A percentile compares a stretch with the other conserved stretches of the same genome.
Evolutionary conservation across 2,888 invertebrate species (phyloP).

Genomic region (Lamellibrachia columna): DNA sequence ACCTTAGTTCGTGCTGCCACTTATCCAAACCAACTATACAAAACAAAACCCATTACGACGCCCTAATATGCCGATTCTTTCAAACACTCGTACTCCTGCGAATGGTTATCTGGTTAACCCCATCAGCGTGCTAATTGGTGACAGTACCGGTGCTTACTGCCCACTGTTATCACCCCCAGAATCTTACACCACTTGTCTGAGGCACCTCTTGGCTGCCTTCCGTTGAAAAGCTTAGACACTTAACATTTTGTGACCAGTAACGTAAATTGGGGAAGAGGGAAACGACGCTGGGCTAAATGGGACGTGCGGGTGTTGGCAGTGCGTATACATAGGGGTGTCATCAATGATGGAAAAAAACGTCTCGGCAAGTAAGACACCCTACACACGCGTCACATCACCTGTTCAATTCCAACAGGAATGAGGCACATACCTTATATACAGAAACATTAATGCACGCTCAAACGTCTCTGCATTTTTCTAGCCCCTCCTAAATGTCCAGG

Average conservation of each 20-base stretch:
- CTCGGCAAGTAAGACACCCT: no score
- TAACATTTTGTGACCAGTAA: background rate
- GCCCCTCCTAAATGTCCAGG: no score
- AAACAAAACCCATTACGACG: background rate
- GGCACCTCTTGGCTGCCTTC: background rate
- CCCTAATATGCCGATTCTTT: background rate
- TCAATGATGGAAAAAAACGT: no score
- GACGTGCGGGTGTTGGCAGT: no score
- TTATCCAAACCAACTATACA: background rate
- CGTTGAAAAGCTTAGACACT: background rate
- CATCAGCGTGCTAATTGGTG: background rate
- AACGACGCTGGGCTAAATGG: no score
- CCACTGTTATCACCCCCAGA: background rate
- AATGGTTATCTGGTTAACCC: background rate
- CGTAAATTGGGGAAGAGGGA: no score
- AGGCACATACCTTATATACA: no score
- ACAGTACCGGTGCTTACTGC: background rate
- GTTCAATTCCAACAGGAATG: no score
- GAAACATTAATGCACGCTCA: no score
- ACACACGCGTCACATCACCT: no score
- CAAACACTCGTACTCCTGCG: background rate
- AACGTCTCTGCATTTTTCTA: no score
- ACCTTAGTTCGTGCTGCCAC: background rate
- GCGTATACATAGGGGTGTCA: no score
- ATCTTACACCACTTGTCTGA: conserved; percentile 9